Evolutionary conservation across 2,113 vertebrate genomes (phyloP).

Genomic region (Oreochromis aureus): DNA sequence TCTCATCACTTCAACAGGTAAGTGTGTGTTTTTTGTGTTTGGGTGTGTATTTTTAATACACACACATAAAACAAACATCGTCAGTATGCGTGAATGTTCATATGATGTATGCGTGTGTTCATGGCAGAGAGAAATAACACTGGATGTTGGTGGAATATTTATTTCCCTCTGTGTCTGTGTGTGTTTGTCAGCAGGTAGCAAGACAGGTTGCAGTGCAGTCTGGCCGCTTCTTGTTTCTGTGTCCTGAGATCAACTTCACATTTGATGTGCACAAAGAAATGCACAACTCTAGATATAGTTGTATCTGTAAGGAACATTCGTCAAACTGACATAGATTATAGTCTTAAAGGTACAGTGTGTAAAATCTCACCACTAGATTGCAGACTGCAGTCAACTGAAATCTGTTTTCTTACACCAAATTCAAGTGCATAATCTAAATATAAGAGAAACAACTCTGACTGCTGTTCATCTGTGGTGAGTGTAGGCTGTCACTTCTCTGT

Average conservation of each 20-base stretch:
- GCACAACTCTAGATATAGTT: background rate
- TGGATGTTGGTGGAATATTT: background rate
- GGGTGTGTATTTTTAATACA: background rate
- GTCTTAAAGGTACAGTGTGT: background rate
- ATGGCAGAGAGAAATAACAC: background rate
- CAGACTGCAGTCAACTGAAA: background rate
- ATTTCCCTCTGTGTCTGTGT: background rate
- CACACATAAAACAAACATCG: background rate
- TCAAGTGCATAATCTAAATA: background rate
- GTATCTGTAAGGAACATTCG: background rate
- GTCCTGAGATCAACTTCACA: background rate
- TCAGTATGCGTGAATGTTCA: background rate
- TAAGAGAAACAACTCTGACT: background rate
- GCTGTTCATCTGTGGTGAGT: background rate
- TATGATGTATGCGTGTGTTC: background rate
- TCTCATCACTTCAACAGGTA: background rate
- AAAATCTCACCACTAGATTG: background rate
- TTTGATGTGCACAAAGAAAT: background rate
- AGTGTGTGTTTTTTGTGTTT: background rate
- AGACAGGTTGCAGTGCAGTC: background rate
- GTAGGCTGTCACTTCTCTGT: background rate
- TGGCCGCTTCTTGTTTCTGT: background rate
- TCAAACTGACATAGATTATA: background rate
- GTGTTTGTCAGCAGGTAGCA: background rate
- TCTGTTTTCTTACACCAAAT: background rate